Evolutionary conservation across 2,797 vertebrate genomes (phyloP), one percentile per base, ranked within the genome.

Genomic region (Sebastes trivittatus): DNA sequence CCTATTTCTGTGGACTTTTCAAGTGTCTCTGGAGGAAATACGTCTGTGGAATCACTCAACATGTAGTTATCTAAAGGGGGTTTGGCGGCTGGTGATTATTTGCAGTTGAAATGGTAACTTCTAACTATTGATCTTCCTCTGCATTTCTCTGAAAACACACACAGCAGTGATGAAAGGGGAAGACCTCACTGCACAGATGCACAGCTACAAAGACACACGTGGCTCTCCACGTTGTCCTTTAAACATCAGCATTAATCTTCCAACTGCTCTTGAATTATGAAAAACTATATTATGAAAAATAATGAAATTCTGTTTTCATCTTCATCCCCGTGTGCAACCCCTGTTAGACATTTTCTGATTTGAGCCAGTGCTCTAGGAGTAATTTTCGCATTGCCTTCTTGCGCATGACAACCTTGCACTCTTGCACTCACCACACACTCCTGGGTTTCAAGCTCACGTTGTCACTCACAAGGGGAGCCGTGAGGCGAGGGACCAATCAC

Each of bases 381-480:
- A 4, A 25, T 62, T 46, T 59, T 61, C 38, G 54, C 46, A 7
- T 22, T 49, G 55, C 38, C 27, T 36, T 67, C 62, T 59, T 0
- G 42, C 38, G 7, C 64, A 60, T 8, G 29, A 64, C 69, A 30
- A 59, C 73, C 73, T 72, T 23, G 6, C 34, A 68, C 36, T 38
- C 36, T 38, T 38, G 36, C 81, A 73, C 54, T 25, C 78, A 76
- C 75, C 70, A 75, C 62, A 62, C 62, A 67, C 75, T 55, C 62
- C 82, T 75, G 32, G 80, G 67, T 81, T 89, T 80, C 79, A 56
- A 67, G 83, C 88, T 93, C 93, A 95, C 89, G 90, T 94, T 95
- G 94, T 85, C 77, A 70, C 63, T 81, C 89, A 88, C 74, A 78
- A 75, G 89, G 89, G 87, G 76, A 83, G 80, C 77, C 10, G 68